Conservation (phyloP, 2,113 vertebrate species). For the Lampris incognitus region DNA sequence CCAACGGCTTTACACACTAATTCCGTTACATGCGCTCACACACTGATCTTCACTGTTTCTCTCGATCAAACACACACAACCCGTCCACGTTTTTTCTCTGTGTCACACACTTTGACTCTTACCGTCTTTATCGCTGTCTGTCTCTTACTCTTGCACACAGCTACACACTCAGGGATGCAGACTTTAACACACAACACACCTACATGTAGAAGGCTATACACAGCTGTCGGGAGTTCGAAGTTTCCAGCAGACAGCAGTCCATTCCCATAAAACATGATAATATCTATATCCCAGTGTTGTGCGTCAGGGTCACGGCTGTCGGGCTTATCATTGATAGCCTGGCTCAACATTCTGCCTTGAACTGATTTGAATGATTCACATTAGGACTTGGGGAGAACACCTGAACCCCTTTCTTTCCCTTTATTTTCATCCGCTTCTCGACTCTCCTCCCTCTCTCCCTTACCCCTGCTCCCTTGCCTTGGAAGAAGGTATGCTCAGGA, state of each 20-base stretch:
- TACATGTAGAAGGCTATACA: no score
- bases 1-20: no score
- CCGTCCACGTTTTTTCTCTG: not conserved
- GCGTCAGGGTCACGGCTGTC: conserved; percentile 27
- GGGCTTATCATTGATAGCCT: not conserved
- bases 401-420: conserved; percentile 33
- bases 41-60: not conserved
- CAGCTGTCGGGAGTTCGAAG: no score
- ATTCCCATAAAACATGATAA: not conserved
- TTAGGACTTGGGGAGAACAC: conserved; percentile 26
- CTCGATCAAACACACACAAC: not conserved
- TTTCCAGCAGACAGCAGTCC: no score
- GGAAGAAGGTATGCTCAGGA: no score
- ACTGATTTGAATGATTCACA: conserved; percentile 22
- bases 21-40: not conserved
- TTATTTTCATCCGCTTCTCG: not conserved
- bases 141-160: not conserved
- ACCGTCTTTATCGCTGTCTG: not conserved
- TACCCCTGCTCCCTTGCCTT: not conserved
- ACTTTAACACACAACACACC: not conserved
- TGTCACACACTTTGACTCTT: not conserved
- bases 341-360: conserved; percentile 17
- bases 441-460: not conserved
- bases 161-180: no score
- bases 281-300: not conserved